phyloP scores from a whole-genome alignment of 2,797 vertebrate species.

The Sebastes hubbsi region DNA sequence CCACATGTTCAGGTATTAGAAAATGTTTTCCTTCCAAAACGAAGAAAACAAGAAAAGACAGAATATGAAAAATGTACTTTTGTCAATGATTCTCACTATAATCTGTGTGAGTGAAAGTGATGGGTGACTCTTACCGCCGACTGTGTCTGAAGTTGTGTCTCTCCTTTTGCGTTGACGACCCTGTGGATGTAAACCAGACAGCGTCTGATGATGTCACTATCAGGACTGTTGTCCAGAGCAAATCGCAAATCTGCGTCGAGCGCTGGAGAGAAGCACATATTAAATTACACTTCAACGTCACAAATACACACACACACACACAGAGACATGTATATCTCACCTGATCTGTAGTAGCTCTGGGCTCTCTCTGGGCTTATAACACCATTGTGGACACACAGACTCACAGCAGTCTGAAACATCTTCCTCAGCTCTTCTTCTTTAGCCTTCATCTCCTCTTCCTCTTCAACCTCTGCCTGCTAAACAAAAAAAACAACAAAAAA shows the following conservation, averaged over 20 bases:
- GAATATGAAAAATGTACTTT: not conserved
- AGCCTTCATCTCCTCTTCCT: constrained; percentile 10
- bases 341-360: constrained; percentile 76
- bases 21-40: not conserved
- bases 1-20: not conserved
- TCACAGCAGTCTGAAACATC: constrained; percentile 66
- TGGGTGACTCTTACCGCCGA: constrained; percentile 15
- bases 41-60: not conserved
- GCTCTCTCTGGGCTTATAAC: constrained; percentile 69
- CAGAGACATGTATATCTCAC: constrained; percentile 48
- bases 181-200: constrained; percentile 84
- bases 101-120: not conserved
- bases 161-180: constrained; percentile 51
- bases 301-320: not conserved
- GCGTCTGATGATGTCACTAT: constrained; percentile 51
- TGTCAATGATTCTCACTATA: not conserved
- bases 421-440: constrained; percentile 59
- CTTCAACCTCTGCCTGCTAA: constrained; percentile 6
- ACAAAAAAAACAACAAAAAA: not conserved
- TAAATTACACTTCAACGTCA: not conserved
- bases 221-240: constrained; percentile 65
- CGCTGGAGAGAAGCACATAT: constrained; percentile 47
- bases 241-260: constrained; percentile 81
- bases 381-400: constrained; percentile 66
- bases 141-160: constrained; percentile 4